Base-by-base conservation (phyloP, 2,113 vertebrate genomes). In the Platichthys flesus region DNA sequence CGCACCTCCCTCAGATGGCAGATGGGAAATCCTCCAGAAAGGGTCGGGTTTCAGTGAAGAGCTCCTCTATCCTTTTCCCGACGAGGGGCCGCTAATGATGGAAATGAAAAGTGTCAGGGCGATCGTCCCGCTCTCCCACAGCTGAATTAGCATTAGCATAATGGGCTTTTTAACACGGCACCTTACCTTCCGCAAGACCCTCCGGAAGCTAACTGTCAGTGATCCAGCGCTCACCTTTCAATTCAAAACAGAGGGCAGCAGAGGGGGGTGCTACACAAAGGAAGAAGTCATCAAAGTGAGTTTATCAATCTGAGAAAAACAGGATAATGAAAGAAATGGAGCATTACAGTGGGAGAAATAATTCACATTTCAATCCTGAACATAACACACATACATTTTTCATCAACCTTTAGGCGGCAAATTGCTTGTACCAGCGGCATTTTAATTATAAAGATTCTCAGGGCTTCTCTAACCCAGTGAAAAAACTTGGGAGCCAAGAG, bases 91-190 rank as follows among this genome's bases (percentile, higher is more conserved):
- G 54, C 81, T 88, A 91, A 90, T 90, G 84, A 93, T 78, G 74
- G 82, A 79, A 68, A 82, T 77, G 81, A 89, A 82, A 85, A 88
- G 85, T 85, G 82, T 90, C 54, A 56, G 72, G 74, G 76, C 18
- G 51, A 79, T 83, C 68, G 70, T 71, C 70, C 75, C 74, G 66
- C 57, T 79, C 78, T 81, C 69, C 78, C 84, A 40, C 16, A 5
- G 78, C 87, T 70, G 84, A 90, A 89, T 91, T 87, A 89, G 58
- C 83, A 90, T 92, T 91, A 90, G 86, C 92, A 92, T 92, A 93
- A 94, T 93, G 84, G 86, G 71, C 78, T 90, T 92, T 90, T 92
- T 89, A 92, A 91, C 86, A 79, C 76, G 12, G 85, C 84, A 65
- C 74, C 82, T 83, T 85, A 88, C 88, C 88, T 91, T 84, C 89